Evolutionary conservation across 30 jellyfish, hydroid and myxozoan species (phyloP).

Genomic region (Sanderia malayensis): DNA sequence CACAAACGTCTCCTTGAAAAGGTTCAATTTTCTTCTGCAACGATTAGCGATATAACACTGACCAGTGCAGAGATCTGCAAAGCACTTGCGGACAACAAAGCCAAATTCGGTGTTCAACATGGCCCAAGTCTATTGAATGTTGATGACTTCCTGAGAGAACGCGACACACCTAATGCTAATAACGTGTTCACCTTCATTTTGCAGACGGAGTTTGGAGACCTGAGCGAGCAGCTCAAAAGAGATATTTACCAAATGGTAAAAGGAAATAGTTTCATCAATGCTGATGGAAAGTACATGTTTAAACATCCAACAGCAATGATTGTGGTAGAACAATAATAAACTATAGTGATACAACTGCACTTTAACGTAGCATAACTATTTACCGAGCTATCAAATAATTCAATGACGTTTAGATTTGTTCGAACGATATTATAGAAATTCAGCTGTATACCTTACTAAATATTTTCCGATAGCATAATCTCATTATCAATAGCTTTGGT

Average conservation of each 20-base stretch:
- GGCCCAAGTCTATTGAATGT: constrained; percentile 23
- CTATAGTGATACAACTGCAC: too few species aligned
- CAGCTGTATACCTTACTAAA: too few species aligned
- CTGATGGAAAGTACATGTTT: constrained; percentile 10
- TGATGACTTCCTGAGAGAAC: constrained; percentile 19
- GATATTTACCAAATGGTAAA: constrained; percentile 13
- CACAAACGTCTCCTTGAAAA: background rate
- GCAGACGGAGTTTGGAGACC: constrained; percentile 31
- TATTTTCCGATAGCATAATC: too few species aligned
- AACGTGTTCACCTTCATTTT: constrained; percentile 20
- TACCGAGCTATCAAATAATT: too few species aligned
- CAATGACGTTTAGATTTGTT: too few species aligned
- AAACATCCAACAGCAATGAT: constrained; percentile 33
- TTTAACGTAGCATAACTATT: too few species aligned
- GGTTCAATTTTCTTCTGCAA: background rate
- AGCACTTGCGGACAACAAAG: background rate
- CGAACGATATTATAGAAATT: too few species aligned
- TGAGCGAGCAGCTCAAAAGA: background rate
- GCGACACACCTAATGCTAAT: constrained; percentile 2
- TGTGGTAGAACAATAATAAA: background rate
- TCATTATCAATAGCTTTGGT: too few species aligned
- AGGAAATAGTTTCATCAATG: background rate
- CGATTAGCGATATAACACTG: constrained; percentile 8
- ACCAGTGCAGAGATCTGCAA: constrained; percentile 2
- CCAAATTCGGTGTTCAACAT: background rate